phyloP scores from a whole-genome alignment of 1,140 invertebrate species.

The Asbolus verrucosus region DNA sequence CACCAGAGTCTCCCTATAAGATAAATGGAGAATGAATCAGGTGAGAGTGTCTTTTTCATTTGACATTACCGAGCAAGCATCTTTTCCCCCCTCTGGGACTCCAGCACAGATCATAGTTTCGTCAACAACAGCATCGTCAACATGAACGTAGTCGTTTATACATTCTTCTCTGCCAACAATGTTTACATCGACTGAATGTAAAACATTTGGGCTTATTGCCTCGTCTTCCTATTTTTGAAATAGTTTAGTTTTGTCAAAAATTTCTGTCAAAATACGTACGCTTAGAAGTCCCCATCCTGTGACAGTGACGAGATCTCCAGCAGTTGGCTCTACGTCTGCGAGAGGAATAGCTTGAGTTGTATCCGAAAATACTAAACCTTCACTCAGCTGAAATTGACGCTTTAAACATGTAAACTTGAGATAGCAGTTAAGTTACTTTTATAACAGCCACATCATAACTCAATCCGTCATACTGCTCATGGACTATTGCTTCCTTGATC shows the following conservation, averaged over 20 bases:
- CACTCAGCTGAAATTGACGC: conserved; percentile 52
- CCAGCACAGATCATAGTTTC: conserved; percentile 70
- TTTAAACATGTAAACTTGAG: background rate
- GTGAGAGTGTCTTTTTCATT: no score
- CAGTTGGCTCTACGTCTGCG: conserved; percentile 43
- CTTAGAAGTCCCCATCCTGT: conserved; percentile 69
- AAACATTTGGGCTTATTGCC: conserved; percentile 10
- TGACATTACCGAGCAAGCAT: conserved; percentile 68
- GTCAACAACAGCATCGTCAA: conserved; percentile 6
- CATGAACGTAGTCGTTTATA: conserved; percentile 47
- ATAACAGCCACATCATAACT: conserved; percentile 20
- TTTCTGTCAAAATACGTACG: conserved; percentile 43
- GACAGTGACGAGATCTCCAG: conserved; percentile 63
- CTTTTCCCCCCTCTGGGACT: conserved; percentile 66
- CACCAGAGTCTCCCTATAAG: conserved; percentile 37
- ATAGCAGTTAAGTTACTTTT: background rate
- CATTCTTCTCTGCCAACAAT: conserved; percentile 49
- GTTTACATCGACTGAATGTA: conserved; percentile 49
- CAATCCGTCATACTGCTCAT: conserved; percentile 11
- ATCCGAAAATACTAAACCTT: conserved; percentile 54
- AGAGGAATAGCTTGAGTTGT: conserved; percentile 41
- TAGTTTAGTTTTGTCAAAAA: conserved; percentile 7
- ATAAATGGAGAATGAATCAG: no score
- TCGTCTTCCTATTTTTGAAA: conserved; percentile 25
- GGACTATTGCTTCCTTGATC: background rate